Evolutionary conservation across 2,888 invertebrate genomes (phyloP).

Genomic region (Eulithis prunata): DNA sequence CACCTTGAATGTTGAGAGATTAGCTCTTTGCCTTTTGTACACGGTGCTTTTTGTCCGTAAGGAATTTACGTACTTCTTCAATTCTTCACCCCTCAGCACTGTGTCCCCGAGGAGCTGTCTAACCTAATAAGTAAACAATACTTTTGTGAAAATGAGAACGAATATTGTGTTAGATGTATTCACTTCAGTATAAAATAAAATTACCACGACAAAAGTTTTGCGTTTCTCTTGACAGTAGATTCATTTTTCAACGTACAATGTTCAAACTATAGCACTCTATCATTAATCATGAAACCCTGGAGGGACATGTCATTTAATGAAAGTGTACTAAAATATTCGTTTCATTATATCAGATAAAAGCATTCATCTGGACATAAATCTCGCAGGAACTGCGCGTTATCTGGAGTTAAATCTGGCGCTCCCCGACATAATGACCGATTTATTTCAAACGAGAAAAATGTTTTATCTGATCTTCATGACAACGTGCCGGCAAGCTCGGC

Average conservation of each 20-base stretch:
- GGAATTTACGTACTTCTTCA: conserved; percentile 93
- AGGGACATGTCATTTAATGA: conserved; percentile 34
- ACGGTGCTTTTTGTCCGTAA: conserved; percentile 91
- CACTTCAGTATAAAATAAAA: conserved; percentile 13
- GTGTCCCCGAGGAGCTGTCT: conserved; percentile 86
- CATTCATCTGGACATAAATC: conserved; percentile 52
- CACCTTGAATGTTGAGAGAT: conserved; percentile 88
- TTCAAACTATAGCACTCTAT: conserved; percentile 30
- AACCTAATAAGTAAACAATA: conserved; percentile 56
- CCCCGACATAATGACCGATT: conserved; percentile 66
- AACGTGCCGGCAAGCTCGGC: conserved; percentile 40
- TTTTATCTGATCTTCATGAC: conserved; percentile 56
- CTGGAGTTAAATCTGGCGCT: conserved; percentile 53
- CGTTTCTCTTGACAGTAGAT: conserved; percentile 5
- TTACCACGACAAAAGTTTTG: conserved; percentile 9
- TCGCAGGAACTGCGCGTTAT: conserved; percentile 56
- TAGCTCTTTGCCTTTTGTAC: conserved; percentile 92
- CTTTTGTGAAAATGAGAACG: conserved; percentile 29
- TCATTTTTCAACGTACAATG: conserved; percentile 15
- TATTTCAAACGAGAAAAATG: conserved; percentile 67
- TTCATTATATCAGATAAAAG: conserved; percentile 50
- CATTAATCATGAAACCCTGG: conserved; percentile 30
- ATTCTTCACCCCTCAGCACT: conserved; percentile 91
- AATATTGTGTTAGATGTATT: conserved; percentile 21
- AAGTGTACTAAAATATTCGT: conserved; percentile 38